Percentiles rank a stretch among this genome's conserved stretches.
Conservation (phyloP, 1,140 invertebrate species). For the Orussus abietinus region DNA sequence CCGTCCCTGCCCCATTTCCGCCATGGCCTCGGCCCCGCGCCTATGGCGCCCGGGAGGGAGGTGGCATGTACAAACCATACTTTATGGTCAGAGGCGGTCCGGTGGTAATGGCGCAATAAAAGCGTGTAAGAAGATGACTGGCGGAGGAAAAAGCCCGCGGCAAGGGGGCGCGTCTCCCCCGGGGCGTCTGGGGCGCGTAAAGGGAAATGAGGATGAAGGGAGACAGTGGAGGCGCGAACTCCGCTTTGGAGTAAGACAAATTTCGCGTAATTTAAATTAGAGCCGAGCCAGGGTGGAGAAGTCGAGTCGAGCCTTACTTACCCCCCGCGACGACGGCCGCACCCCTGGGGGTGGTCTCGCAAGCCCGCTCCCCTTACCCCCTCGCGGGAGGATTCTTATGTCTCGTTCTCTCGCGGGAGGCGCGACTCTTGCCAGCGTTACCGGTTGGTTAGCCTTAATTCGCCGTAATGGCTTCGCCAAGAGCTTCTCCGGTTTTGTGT, state of each 20-base stretch:
- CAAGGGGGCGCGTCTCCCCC: constrained; percentile 1
- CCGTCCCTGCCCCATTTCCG: constrained; percentile 6
- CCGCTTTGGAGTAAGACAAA: constrained; percentile 30
- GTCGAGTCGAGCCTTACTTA: no score
- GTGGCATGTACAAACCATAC: constrained; percentile 11
- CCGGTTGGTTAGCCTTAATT: no score
- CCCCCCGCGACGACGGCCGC: no score
- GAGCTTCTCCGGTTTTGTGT: no score
- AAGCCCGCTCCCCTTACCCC: no score
- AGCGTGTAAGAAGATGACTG: constrained; percentile 17
- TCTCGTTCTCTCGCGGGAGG: no score
- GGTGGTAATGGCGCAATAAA: constrained; percentile 22
- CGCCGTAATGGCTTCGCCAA: no score
- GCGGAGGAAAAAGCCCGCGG: background rate
- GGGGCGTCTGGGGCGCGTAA: constrained; percentile 10
- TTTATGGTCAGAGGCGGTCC: constrained; percentile 8
- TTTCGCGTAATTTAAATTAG: constrained; percentile 31
- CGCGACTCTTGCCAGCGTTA: no score
- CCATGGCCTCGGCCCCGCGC: background rate
- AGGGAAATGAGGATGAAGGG: constrained; percentile 6
- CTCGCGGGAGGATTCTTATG: no score
- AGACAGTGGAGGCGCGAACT: constrained; percentile 14
- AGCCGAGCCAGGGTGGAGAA: constrained; percentile 8
- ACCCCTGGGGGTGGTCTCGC: no score
- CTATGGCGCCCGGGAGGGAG: background rate